A percentile compares a stretch with the other conserved stretches of the same genome.
Evolutionary conservation across 1,140 invertebrate genomes (phyloP).

Genomic region (Ridgeia piscesae): DNA sequence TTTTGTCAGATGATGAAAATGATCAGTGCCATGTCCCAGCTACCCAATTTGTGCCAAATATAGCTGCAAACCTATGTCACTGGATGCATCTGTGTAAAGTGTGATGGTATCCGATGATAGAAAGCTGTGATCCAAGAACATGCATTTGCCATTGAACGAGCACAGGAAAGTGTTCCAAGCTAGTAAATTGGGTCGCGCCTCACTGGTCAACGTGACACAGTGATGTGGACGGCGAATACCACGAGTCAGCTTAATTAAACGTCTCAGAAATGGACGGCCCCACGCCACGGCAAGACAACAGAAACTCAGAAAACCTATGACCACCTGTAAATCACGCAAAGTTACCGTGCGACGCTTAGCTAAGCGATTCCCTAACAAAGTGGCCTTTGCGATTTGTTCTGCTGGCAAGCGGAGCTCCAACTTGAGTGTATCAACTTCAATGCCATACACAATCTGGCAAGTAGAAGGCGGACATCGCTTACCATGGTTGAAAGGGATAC

Average conservation of each 20-base stretch:
- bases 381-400: constrained; percentile 14
- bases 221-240: constrained; percentile 27
- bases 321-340: background rate
- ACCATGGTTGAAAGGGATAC: background rate
- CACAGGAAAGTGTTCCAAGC: constrained; percentile 28
- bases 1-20: constrained; percentile 22
- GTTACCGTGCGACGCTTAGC: background rate
- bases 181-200: constrained; percentile 21
- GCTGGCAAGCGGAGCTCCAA: background rate
- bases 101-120: constrained; percentile 15
- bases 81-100: constrained; percentile 32
- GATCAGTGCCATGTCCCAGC: constrained; percentile 23
- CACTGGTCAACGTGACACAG: constrained; percentile 19
- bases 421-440: constrained; percentile 11
- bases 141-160: constrained; percentile 28
- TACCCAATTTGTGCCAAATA: constrained; percentile 28
- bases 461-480: constrained; percentile 13
- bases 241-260: constrained; percentile 27
- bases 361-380: background rate
- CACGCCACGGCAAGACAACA: background rate
- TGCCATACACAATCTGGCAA: background rate
- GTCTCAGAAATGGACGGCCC: no score
- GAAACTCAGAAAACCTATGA: background rate
- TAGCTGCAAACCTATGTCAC: background rate
- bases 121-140: constrained; percentile 13